Percentiles rank a stretch among this genome's conserved stretches.
phyloP scores from a whole-genome alignment of 64 coral and sea anemone species.

The Dendrophyllia cribrosa region DNA sequence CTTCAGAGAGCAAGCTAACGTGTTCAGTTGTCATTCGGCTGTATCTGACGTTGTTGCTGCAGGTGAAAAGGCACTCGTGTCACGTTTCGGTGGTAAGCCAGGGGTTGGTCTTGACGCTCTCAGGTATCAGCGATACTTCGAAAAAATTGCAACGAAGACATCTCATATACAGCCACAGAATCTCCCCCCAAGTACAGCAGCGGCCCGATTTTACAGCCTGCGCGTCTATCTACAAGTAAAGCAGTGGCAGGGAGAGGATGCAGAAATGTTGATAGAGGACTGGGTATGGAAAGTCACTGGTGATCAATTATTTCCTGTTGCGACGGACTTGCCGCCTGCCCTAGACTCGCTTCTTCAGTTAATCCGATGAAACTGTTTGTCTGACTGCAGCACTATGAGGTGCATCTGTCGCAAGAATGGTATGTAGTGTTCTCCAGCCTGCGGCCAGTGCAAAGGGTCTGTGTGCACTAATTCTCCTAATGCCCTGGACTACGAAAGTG shows the following conservation, averaged over 20 bases:
- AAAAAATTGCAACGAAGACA: constrained; percentile 45
- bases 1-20: constrained; percentile 43
- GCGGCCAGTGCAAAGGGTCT: constrained; percentile 30
- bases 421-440: constrained; percentile 48
- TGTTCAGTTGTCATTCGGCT: constrained; percentile 34
- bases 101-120: constrained; percentile 33
- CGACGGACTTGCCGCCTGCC: constrained; percentile 37
- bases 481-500: not conserved
- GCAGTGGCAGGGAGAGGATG: constrained; percentile 56
- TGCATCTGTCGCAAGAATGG: constrained; percentile 59
- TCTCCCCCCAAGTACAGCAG: constrained; percentile 19
- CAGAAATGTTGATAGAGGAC: constrained; percentile 12
- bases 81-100: constrained; percentile 20
- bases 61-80: constrained; percentile 52
- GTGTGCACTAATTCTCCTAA: constrained; percentile 18
- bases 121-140: constrained; percentile 53
- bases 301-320: constrained; percentile 28
- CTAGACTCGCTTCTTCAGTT: constrained; percentile 41
- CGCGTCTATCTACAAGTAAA: too few species aligned
- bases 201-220: constrained; percentile 34
- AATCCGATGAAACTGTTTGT: constrained; percentile 60
- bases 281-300: constrained; percentile 45
- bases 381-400: constrained; percentile 47
- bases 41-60: constrained; percentile 30
- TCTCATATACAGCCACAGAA: constrained; percentile 23